phyloP scores from a whole-genome alignment of 2,113 vertebrate species.

The Xiphias gladius region DNA sequence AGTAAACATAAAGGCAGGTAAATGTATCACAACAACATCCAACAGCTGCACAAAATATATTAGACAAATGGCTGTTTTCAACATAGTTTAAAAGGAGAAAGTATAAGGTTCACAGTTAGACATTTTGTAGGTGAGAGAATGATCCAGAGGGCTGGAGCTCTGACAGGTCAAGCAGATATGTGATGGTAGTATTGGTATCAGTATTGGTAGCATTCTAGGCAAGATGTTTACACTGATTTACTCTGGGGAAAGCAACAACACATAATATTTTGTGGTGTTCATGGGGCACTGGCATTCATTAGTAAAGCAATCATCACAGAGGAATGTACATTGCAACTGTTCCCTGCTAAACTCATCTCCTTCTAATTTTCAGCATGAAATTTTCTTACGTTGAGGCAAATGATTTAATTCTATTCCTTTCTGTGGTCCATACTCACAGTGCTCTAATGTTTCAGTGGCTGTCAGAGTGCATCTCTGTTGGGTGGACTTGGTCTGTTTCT shows the following conservation, averaged over 20 bases:
- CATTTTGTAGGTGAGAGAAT: no score
- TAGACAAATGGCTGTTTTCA: neutral
- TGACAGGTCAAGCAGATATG: no score
- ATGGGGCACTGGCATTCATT: no score
- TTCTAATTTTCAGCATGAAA: neutral
- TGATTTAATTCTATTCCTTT: neutral
- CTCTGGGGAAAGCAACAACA: no score
- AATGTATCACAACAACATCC: neutral
- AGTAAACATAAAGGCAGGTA: neutral
- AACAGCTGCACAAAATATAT: neutral
- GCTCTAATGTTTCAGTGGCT: slow-evolving; percentile 17
- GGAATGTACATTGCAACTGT: no score
- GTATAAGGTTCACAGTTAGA: neutral
- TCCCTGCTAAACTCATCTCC: neutral
- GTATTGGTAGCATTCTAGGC: no score
- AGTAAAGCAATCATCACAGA: no score
- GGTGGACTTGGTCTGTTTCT: neutral
- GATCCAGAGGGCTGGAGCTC: no score
- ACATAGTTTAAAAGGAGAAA: neutral
- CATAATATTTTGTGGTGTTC: no score
- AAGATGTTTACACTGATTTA: no score
- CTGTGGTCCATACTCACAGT: neutral
- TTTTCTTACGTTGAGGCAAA: neutral
- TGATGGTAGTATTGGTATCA: no score
- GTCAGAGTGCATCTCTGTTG: slow-evolving; percentile 6